Base-by-base conservation (phyloP, 2,888 invertebrate species). In the Patella pellucida region DNA sequence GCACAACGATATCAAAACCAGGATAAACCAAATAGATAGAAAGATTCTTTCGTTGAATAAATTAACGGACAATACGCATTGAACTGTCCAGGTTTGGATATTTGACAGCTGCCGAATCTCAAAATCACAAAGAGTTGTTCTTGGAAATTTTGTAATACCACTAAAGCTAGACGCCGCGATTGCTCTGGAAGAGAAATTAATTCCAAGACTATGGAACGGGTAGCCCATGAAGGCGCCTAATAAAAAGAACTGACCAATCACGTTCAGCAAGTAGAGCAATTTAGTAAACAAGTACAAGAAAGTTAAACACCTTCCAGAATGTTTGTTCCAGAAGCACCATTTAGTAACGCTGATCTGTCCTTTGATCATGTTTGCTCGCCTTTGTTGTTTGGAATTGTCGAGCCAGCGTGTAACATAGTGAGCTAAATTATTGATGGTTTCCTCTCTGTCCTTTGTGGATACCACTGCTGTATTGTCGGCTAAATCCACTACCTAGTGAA, bases 191-290 rank as follows among this genome's bases (percentile, higher is more conserved):
- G 74, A 71, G 23, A 76, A 71, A 3, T 73, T 67, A 2, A 80
- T 23, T 14, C 79, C 80, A 23, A 71, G 72, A 5, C 81, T 81
- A 31, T 80, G 80, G 2, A 73, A 31, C 3, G 76, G 27, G 23
- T 77, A 80, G 12, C 77, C 77, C 67, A 78, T 73, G 68, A 82
- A 77, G 3, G 73, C 69, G n/a, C 76, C 76, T n/a, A 82, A 56
- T 7, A 74, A 16, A 23, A 78, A 75, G 41, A 79, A 73, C 27
- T 78, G 68, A 1, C 74, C 77, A 9, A 82, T 31, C 1, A 73
- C 73, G 14, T 80, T 74, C 3, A 71, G 14, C 0, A 75, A 27
- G 69, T 82, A 82, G 0, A 72, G 31, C 14, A 79, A 19, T 68
- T 82, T 82, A 50, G 74, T 71, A 5, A 76, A 56, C 7, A 81